Evolutionary conservation across 2,797 vertebrate genomes (phyloP).

Genomic region (Tinamus major): DNA sequence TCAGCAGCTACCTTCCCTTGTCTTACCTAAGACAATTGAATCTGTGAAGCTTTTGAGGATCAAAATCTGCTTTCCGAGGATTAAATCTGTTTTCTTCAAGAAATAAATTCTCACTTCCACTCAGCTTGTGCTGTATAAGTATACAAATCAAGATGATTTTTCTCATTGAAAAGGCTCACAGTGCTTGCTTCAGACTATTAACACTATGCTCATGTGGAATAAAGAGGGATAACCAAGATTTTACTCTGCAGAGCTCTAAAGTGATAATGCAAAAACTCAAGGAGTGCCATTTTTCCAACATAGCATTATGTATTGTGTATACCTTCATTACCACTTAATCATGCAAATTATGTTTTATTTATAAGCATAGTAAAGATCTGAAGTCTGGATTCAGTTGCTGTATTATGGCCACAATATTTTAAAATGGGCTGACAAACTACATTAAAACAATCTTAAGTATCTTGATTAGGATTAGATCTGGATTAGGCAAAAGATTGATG

Average conservation of each 20-base stretch:
- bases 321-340: neutral
- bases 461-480: neutral
- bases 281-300: neutral
- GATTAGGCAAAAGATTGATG: neutral
- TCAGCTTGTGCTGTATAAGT: neutral
- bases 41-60: constrained; percentile 39
- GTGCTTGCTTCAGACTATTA: constrained; percentile 24
- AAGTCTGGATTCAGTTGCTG: neutral
- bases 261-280: neutral
- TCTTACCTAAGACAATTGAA: constrained; percentile 5
- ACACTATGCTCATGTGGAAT: neutral
- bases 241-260: neutral
- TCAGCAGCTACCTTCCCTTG: neutral
- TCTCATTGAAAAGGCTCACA: constrained; percentile 24
- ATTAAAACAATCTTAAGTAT: neutral
- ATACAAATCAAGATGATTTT: constrained; percentile 37
- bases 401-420: neutral
- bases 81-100: constrained; percentile 42
- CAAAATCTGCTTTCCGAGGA: constrained; percentile 17
- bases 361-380: neutral
- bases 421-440: neutral
- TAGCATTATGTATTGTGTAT: neutral
- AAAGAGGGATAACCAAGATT: neutral
- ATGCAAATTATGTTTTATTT: neutral
- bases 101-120: constrained; percentile 50